Base-by-base conservation (phyloP, 2,888 invertebrate genomes). In the Leucoma salicis region DNA sequence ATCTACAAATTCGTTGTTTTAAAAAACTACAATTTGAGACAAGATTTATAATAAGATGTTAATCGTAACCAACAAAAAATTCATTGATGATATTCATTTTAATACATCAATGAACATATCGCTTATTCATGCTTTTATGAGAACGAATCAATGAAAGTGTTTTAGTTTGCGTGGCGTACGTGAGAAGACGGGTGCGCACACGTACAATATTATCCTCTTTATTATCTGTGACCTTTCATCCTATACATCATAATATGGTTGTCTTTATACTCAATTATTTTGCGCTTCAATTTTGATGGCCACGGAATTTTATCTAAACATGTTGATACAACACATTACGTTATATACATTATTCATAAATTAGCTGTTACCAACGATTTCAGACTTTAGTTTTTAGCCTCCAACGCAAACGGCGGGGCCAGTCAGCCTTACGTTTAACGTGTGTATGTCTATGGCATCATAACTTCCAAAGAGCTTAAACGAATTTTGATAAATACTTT, bases 181-280 rank as follows among this genome's bases (percentile, higher is more conserved):
- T 72, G 63, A 64, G 16, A 6, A 31, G 31, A 5, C 31, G 16
- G 7, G 14, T 14, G 16, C 12, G 15, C 16, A 14, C 8, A 14
- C 11, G 12, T 11, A 29, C 42, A 60, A 49, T 47, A 53, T 46
- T 52, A 39, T 48, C 29, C 35, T 14, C 42, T 49, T 52, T 58
- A 39, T 55, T 61, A 62, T 63, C 61, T 45, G 11, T 57, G 42
- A 57, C 61, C 57, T 42, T 34, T 53, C 37, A 33, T 49, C 49
- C 38, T 32, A 46, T 49, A 47, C 48, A 57, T 65, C 61, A 50
- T 54, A 63, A 66, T 66, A 70, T 70, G 68, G 43, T 39, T 57
- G 54, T 69, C 63, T 66, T 69, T 64, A 67, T 68, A 67, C 68
- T 69, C 46, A 65, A 72, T 69, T 56, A 59, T 57, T 45, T 57